These are phyloP conservation scores for Euborellia annulipes DNA, from an alignment of 1,140 invertebrate genomes.

Conservation along the genomic window DNA sequence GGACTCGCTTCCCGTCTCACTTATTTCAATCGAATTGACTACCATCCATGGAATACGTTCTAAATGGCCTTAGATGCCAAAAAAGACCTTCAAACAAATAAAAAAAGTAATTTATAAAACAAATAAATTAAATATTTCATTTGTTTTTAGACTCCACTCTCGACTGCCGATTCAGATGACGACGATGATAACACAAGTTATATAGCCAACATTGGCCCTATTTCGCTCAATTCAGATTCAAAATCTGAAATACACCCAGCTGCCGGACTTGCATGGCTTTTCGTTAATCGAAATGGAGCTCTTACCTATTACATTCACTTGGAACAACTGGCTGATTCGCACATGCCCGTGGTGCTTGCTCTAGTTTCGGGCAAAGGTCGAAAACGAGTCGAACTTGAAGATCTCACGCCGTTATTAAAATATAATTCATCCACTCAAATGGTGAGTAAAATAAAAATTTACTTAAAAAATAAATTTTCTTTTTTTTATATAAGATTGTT, in stretches of 20 bases:
- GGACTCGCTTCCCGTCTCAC: too few species aligned
- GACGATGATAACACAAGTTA: neutral
- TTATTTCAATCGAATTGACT: too few species aligned
- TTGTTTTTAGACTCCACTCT: conserved; percentile 2
- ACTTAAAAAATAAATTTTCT: too few species aligned
- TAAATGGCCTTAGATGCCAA: too few species aligned
- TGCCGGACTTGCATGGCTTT: conserved; percentile 61
- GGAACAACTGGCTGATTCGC: conserved; percentile 24
- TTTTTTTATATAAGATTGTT: too few species aligned
- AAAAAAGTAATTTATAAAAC: too few species aligned
- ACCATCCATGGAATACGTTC: too few species aligned
- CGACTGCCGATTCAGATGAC: conserved; percentile 1
- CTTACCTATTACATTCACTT: conserved; percentile 55
- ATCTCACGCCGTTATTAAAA: conserved; percentile 40
- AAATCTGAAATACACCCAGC: conserved; percentile 20
- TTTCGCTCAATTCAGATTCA: too few species aligned
- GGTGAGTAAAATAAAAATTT: too few species aligned
- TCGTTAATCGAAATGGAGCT: conserved; percentile 54
- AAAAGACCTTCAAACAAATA: too few species aligned
- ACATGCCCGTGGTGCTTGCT: conserved; percentile 34
- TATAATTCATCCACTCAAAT: conserved; percentile 14
- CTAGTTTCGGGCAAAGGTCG: conserved; percentile 52
- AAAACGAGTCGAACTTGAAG: conserved; percentile 46
- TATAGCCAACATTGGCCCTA: too few species aligned
- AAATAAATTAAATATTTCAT: too few species aligned